Percentiles rank a stretch among this genome's conserved stretches.
These are phyloP conservation scores for Leucozona laternaria DNA, from an alignment of 2,888 invertebrate species.

Conservation along the genomic window DNA sequence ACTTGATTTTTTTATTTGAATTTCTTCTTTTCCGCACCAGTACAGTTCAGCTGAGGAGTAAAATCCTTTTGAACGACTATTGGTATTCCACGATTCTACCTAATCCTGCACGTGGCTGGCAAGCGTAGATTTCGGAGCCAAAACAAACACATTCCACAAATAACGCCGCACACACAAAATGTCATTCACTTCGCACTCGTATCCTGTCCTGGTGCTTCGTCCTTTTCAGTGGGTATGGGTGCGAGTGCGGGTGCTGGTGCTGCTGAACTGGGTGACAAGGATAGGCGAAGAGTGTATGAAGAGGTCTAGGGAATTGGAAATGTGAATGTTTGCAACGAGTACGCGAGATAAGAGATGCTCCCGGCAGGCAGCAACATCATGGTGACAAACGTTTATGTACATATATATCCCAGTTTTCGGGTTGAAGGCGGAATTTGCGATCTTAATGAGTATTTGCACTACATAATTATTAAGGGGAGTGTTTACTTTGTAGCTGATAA, in stretches of 20 bases:
- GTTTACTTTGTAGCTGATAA: slow-evolving; percentile 71
- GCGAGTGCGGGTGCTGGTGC: neutral
- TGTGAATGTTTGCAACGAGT: slow-evolving; percentile 75
- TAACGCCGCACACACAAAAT: slow-evolving; percentile 68
- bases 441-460: slow-evolving; percentile 75
- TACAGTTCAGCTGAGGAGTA: slow-evolving; percentile 20
- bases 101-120: slow-evolving; percentile 75
- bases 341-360: slow-evolving; percentile 72
- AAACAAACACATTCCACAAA: slow-evolving; percentile 76
- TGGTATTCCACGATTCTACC: slow-evolving; percentile 67
- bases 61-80: slow-evolving; percentile 46
- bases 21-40: slow-evolving; percentile 23
- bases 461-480: slow-evolving; percentile 70
- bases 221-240: neutral
- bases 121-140: slow-evolving; percentile 75
- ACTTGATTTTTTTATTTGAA: slow-evolving; percentile 63
- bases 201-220: slow-evolving; percentile 15
- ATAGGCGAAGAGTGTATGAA: neutral
- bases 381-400: slow-evolving; percentile 3
- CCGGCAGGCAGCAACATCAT: slow-evolving; percentile 9
- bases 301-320: slow-evolving; percentile 27
- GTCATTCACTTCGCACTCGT: slow-evolving; percentile 65
- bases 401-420: slow-evolving; percentile 6
- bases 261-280: slow-evolving; percentile 1
- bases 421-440: slow-evolving; percentile 60